Evolutionary conservation across 2,888 invertebrate genomes (phyloP).

Genomic region (Drosophila niveifrons): DNA sequence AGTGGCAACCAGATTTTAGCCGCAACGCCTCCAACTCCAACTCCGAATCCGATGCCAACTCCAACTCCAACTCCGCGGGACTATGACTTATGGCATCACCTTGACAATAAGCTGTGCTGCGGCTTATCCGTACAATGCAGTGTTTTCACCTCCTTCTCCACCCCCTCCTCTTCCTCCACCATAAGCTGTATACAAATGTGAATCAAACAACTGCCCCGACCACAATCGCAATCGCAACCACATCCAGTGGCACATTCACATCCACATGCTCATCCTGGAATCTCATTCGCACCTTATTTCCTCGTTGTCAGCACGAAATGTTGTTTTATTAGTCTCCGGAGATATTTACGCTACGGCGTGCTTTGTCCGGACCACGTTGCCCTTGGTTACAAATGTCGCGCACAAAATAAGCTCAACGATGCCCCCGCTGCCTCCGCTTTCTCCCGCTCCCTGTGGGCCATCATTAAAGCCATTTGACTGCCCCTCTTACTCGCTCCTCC

Average conservation of each 20-base stretch:
- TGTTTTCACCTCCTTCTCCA: background rate
- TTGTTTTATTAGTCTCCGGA: conserved; percentile 84
- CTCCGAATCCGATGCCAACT: conserved; percentile 10
- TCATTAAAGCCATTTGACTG: conserved; percentile 58
- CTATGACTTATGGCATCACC: conserved; percentile 77
- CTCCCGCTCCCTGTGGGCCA: conserved; percentile 13
- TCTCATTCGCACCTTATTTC: conserved; percentile 71
- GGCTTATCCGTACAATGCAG: conserved; percentile 59
- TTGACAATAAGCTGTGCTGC: conserved; percentile 77
- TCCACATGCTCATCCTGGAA: background rate
- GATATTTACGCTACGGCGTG: conserved; percentile 65
- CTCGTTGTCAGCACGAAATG: conserved; percentile 79
- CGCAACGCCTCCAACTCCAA: background rate
- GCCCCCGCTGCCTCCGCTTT: conserved; percentile 11
- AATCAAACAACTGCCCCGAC: conserved; percentile 64
- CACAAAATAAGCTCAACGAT: conserved; percentile 62
- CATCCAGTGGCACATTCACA: background rate
- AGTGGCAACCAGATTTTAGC: conserved; percentile 31
- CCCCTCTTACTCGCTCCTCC: background rate
- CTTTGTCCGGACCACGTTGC: conserved; percentile 59
- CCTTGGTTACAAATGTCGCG: conserved; percentile 51
- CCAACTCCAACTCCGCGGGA: background rate
- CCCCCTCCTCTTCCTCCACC: background rate
- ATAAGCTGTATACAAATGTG: conserved; percentile 33
- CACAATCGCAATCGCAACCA: background rate